Percentiles rank a stretch among this genome's conserved stretches.
Conservation (phyloP, 2,888 invertebrate species). For the Papilio demoleus region DNA sequence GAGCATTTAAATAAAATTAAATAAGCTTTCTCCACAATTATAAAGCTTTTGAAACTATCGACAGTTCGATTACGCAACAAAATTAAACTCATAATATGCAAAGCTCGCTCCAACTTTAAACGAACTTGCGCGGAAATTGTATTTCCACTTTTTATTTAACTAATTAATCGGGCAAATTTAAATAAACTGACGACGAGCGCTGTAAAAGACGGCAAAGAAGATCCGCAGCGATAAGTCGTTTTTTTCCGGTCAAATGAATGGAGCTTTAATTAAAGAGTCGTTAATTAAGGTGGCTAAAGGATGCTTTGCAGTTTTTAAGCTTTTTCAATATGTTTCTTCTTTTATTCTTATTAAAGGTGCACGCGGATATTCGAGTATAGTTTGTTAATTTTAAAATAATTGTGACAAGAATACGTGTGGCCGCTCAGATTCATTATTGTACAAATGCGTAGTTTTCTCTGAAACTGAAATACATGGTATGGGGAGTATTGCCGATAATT, state of each 20-base stretch:
- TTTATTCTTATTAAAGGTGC: conserved; percentile 38
- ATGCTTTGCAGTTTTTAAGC: conserved; percentile 53
- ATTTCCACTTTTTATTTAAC: conserved; percentile 33
- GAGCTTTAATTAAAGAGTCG: conserved; percentile 79
- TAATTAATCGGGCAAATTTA: conserved; percentile 42
- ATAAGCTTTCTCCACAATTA: too few relatives aligned
- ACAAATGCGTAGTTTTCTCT: conserved; percentile 15
- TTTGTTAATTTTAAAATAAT: conserved; percentile 46
- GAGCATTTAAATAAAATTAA: too few relatives aligned
- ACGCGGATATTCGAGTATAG: conserved; percentile 43
- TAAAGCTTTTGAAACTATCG: neutral
- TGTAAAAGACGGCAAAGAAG: conserved; percentile 42
- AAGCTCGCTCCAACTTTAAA: conserved; percentile 22
- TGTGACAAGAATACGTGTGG: neutral
- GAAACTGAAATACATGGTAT: conserved; percentile 10
- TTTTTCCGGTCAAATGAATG: conserved; percentile 72
- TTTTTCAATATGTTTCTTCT: conserved; percentile 49
- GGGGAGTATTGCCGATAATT: conserved; percentile 24
- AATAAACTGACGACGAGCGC: conserved; percentile 38
- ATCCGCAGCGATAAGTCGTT: conserved; percentile 42
- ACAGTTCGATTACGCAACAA: conserved; percentile 16
- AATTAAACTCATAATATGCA: conserved; percentile 21
- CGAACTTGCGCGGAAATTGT: conserved; percentile 30
- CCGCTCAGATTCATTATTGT: conserved; percentile 26
- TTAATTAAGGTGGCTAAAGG: conserved; percentile 73